Evolutionary conservation across 1,140 invertebrate genomes (phyloP).

Genomic region (Atopsyche davidsoni): DNA sequence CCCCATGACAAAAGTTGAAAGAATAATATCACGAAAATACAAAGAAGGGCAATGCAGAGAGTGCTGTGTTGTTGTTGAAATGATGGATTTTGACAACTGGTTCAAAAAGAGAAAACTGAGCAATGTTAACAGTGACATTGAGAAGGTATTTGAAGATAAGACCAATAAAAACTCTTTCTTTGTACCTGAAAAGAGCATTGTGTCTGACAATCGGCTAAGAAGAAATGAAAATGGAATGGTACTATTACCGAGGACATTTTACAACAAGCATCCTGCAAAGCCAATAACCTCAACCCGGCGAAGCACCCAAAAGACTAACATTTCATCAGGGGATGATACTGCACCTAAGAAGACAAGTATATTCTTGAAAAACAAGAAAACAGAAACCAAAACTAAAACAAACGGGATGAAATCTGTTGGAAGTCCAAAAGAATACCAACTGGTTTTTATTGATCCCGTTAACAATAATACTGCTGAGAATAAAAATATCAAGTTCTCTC

Average conservation of each 20-base stretch:
- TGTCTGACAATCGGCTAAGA: conserved; percentile 23
- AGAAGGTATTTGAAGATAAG: not conserved
- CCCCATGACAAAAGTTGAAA: too few relatives aligned
- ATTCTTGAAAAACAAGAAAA: not conserved
- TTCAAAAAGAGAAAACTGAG: too few relatives aligned
- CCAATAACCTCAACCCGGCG: not conserved
- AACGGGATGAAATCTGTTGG: conserved; percentile 4
- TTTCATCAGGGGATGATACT: not conserved
- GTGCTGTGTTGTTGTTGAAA: not conserved
- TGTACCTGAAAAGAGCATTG: not conserved
- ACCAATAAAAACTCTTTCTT: not conserved
- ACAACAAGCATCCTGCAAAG: conserved; percentile 37
- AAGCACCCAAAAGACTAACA: not conserved
- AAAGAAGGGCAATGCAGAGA: too few relatives aligned
- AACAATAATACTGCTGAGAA: conserved; percentile 32
- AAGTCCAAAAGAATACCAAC: conserved; percentile 38
- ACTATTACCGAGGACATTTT: conserved; percentile 36
- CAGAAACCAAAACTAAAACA: not conserved
- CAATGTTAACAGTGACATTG: not conserved
- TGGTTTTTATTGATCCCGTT: conserved; percentile 39
- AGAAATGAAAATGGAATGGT: conserved; percentile 47
- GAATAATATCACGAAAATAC: too few relatives aligned
- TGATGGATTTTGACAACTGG: not conserved
- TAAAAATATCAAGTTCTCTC: conserved; percentile 32
- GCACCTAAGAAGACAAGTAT: not conserved